A percentile compares a stretch with the other conserved stretches of the same genome.
Conservation (phyloP, 2,113 vertebrate genomes). For the Actenoides hombroni region DNA sequence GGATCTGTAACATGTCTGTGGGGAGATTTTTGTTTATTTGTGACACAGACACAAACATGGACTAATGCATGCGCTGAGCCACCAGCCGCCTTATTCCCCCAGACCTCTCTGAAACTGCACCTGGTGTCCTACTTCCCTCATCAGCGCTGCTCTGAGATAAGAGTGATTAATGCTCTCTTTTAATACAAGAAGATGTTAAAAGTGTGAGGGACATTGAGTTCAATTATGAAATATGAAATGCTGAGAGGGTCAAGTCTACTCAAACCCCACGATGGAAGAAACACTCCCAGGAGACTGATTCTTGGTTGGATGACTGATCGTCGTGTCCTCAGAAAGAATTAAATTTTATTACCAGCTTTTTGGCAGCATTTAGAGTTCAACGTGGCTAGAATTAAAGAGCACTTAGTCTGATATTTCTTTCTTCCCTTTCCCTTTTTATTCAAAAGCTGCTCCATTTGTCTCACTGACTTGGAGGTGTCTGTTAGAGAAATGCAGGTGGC, state of each 20-base stretch:
- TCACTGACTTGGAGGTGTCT: not conserved
- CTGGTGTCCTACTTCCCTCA: not conserved
- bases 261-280: not conserved
- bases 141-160: not conserved
- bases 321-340: slow-evolving; percentile 60
- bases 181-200: slow-evolving; percentile 48
- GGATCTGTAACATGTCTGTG: accelerated
- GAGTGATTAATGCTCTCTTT: slow-evolving; percentile 54
- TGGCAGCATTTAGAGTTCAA: slow-evolving; percentile 54
- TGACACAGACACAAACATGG: not conserved
- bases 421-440: not conserved
- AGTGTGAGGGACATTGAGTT: slow-evolving; percentile 43
- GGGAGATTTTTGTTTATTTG: not conserved
- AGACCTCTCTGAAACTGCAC: not conserved
- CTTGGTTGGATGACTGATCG: slow-evolving; percentile 31
- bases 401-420: slow-evolving; percentile 9
- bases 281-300: slow-evolving; percentile 44
- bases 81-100: not conserved
- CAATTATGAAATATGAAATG: slow-evolving; percentile 65
- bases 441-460: slow-evolving; percentile 16
- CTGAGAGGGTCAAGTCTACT: slow-evolving; percentile 52
- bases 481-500: slow-evolving; percentile 46
- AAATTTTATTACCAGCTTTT: slow-evolving; percentile 44
- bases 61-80: accelerated
- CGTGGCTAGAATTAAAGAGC: slow-evolving; percentile 44